Percentiles rank a stretch among this genome's conserved stretches.
Conservation (phyloP, 2,888 invertebrate species). For the Eremobia ochroleuca region DNA sequence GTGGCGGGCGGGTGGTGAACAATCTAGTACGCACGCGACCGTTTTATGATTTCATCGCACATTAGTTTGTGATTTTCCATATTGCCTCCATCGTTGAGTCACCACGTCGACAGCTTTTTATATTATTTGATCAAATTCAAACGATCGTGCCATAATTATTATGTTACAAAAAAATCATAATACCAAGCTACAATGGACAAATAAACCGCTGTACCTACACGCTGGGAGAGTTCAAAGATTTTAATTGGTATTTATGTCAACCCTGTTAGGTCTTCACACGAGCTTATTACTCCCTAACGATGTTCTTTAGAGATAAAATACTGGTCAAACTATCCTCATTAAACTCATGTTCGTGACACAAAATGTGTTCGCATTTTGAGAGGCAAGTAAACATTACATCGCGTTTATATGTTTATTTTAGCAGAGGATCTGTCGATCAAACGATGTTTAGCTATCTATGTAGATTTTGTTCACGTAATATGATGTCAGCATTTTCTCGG, state of each 20-base stretch:
- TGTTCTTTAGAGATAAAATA: conserved; percentile 59
- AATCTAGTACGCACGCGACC: conserved; percentile 74
- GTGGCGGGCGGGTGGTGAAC: conserved; percentile 64
- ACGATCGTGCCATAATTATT: conserved; percentile 34
- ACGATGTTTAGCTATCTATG: conserved; percentile 36
- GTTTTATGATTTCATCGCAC: conserved; percentile 72
- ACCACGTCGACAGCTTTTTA: conserved; percentile 68
- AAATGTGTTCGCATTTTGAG: conserved; percentile 32
- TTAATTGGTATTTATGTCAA: conserved; percentile 58
- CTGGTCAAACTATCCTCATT: conserved; percentile 59
- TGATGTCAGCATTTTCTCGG: conserved; percentile 64
- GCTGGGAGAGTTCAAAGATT: conserved; percentile 44
- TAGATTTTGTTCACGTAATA: conserved; percentile 52
- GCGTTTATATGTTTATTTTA: conserved; percentile 35
- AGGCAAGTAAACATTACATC: conserved; percentile 38
- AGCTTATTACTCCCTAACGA: conserved; percentile 57
- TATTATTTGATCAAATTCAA: conserved; percentile 34
- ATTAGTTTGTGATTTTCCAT: conserved; percentile 78
- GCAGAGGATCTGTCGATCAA: conserved; percentile 26
- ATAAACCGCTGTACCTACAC: conserved; percentile 12
- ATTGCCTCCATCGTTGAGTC: conserved; percentile 74
- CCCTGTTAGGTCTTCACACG: conserved; percentile 46
- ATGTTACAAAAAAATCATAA: conserved; percentile 13
- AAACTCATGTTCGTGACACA: conserved; percentile 43
- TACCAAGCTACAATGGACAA: conserved; percentile 22